phyloP scores from a whole-genome alignment of 2,113 vertebrate species.

The Brachypteracias leptosomus region DNA sequence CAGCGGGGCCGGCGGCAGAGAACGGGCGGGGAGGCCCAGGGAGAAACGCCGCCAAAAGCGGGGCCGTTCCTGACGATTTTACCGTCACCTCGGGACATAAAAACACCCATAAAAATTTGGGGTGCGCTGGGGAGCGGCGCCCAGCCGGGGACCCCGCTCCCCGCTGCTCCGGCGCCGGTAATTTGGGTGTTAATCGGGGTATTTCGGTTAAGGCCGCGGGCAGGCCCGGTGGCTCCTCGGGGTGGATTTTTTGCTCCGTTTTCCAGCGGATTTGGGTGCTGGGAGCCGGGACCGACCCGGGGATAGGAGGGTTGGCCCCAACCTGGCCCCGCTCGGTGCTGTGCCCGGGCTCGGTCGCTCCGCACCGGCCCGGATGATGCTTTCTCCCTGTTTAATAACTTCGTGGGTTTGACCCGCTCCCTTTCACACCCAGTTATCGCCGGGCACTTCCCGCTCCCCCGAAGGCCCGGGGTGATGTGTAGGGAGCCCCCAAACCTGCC shows the following conservation, averaged over 20 bases:
- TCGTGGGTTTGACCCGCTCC: fast-evolving
- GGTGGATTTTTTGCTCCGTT: background rate
- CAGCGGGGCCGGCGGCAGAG: background rate
- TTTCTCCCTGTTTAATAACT: fast-evolving
- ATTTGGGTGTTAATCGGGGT: background rate
- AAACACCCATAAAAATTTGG: background rate
- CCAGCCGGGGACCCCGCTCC: background rate
- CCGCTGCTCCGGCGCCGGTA: background rate
- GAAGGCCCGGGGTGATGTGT: background rate
- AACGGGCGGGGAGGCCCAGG: background rate
- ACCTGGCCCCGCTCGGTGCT: no score
- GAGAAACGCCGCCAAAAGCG: background rate
- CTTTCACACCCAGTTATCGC: background rate
- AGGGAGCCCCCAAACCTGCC: background rate
- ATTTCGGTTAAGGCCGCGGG: background rate
- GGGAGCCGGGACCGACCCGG: fast-evolving
- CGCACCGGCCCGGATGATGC: fast-evolving
- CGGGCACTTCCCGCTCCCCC: background rate
- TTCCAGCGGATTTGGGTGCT: background rate
- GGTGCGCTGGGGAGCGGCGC: fast-evolving
- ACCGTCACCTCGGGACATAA: background rate
- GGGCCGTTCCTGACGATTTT: background rate
- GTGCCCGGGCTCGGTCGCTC: background rate
- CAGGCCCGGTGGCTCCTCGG: background rate
- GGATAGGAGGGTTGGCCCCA: background rate